Percentiles rank a stretch among this genome's conserved stretches.
phyloP scores from a whole-genome alignment of 2,797 vertebrate genomes.

The Onychomys torridus region DNA sequence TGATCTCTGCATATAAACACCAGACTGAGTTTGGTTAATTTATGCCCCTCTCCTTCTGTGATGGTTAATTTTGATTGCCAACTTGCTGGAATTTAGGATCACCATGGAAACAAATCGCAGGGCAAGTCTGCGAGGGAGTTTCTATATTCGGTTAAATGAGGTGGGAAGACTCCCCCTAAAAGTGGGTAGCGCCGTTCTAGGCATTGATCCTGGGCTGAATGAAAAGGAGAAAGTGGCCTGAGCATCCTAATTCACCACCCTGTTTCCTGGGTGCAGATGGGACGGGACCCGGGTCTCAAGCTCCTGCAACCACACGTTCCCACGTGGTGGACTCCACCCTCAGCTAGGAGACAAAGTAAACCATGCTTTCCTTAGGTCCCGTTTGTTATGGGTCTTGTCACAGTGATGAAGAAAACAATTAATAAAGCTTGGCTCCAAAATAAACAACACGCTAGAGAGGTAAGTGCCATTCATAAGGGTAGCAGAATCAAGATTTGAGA shows the following conservation, averaged over 20 bases:
- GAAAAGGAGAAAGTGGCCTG: not conserved
- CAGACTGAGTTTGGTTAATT: not conserved
- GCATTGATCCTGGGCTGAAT: not conserved
- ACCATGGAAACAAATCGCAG: constrained; percentile 9
- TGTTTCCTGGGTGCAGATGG: not conserved
- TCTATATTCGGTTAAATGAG: not conserved
- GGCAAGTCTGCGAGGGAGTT: not conserved
- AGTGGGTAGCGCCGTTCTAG: not conserved
- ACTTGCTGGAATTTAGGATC: not conserved
- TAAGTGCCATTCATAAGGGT: not conserved
- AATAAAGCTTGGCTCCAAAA: not conserved
- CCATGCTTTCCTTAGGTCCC: not conserved
- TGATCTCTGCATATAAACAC: not conserved
- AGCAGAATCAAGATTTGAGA: not conserved
- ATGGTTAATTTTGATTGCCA: not conserved
- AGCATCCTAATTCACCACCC: too few relatives aligned
- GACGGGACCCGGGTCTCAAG: not conserved
- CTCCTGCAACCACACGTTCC: not conserved
- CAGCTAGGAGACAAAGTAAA: not conserved
- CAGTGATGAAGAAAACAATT: not conserved
- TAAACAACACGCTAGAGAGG: not conserved
- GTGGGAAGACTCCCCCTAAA: not conserved
- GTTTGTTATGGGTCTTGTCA: not conserved
- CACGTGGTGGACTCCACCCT: not conserved
- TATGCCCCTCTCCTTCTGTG: not conserved